Evolutionary conservation across 1,140 invertebrate genomes (phyloP).

Genomic region (Zeugodacus cucurbitae): DNA sequence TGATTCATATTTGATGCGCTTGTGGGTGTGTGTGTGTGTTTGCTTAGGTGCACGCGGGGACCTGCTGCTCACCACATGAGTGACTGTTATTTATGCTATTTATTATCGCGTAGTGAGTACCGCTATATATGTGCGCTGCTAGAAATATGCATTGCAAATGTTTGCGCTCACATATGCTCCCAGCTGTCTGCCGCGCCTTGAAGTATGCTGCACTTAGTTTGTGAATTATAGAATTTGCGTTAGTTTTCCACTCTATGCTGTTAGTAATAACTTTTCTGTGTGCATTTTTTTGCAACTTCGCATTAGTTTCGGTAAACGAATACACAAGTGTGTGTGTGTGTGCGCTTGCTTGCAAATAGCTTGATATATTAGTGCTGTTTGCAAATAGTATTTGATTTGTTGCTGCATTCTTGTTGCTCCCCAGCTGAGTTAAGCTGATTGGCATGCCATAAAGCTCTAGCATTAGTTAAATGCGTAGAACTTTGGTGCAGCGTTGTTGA

Average conservation of each 20-base stretch:
- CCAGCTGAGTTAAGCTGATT: neutral
- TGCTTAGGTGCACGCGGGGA: neutral
- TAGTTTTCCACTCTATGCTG: neutral
- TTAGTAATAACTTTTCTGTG: neutral
- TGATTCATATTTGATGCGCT: neutral
- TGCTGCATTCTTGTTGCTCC: neutral
- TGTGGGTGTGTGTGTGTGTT: neutral
- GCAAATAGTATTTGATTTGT: slow-evolving; percentile 6
- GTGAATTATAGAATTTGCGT: neutral
- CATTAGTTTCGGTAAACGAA: neutral
- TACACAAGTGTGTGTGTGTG: neutral
- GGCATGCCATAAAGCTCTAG: neutral
- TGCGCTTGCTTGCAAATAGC: neutral
- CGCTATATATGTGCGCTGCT: neutral
- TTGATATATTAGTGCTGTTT: slow-evolving; percentile 9
- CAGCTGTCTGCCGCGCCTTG: neutral
- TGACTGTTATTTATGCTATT: neutral
- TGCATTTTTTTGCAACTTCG: neutral
- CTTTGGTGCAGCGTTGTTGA: neutral
- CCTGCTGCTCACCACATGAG: neutral
- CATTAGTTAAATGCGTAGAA: neutral
- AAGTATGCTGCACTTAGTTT: slow-evolving; percentile 7
- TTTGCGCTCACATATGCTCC: neutral
- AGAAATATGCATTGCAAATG: neutral
- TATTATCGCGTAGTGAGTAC: neutral